Evolutionary conservation across 2,888 invertebrate species (phyloP).

Genomic region (Helobdella robusta): DNA sequence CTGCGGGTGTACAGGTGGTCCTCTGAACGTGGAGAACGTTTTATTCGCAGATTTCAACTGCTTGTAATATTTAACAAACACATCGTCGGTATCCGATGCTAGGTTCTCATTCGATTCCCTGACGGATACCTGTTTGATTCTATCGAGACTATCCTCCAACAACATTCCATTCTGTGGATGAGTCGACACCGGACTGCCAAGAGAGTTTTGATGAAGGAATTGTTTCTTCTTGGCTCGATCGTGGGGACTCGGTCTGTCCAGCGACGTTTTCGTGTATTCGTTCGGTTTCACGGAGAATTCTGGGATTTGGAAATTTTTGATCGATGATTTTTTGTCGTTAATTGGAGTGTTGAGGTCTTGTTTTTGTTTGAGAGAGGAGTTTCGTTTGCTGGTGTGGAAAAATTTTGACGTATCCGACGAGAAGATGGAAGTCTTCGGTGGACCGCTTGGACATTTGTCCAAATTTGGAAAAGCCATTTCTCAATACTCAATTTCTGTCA

Average conservation of each 20-base stretch:
- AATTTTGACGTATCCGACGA: not conserved
- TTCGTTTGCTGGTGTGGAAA: slow-evolving; percentile 11
- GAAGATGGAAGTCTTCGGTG: slow-evolving; percentile 7
- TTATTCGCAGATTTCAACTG: slow-evolving; percentile 19
- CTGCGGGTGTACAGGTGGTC: slow-evolving; percentile 11
- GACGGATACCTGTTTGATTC: too few species aligned
- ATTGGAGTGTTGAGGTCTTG: not conserved
- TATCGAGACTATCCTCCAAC: not conserved
- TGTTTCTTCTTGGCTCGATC: slow-evolving; percentile 7
- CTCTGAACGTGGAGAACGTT: slow-evolving; percentile 20
- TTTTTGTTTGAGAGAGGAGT: not conserved
- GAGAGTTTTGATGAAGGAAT: slow-evolving; percentile 2
- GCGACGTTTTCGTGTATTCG: slow-evolving; percentile 25
- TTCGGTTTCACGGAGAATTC: slow-evolving; percentile 9
- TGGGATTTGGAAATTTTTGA: not conserved
- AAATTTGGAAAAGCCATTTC: slow-evolving; percentile 12
- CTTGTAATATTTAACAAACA: slow-evolving; percentile 24
- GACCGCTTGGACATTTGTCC: slow-evolving; percentile 15
- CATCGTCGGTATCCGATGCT: slow-evolving; percentile 1
- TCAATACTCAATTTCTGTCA: too few species aligned
- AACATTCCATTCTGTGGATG: not conserved
- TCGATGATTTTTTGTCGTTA: not conserved
- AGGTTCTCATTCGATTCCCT: not conserved
- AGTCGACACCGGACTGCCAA: not conserved
- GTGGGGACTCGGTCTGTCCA: slow-evolving; percentile 17